Evolutionary conservation across 2,113 vertebrate species (phyloP), one percentile per base, ranked within the genome.

Genomic region (Platichthys stellatus): DNA sequence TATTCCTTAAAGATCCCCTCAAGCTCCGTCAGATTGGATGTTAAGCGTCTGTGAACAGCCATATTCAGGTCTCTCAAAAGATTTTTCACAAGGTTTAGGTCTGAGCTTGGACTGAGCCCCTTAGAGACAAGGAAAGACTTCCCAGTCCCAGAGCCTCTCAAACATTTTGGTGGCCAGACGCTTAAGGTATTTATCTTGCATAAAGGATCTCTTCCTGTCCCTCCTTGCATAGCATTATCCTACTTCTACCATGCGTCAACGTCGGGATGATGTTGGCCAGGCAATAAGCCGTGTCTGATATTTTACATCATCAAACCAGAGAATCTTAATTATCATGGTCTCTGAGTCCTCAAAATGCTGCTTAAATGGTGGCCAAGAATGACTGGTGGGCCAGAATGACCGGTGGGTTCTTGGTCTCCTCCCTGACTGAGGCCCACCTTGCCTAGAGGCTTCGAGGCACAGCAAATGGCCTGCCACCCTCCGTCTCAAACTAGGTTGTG

Each of bases 1-100:
- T 69, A 69, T 69, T 56, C 35, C 51, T 57, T n/a, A 69, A 20
- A 56, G 14, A 57, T 69, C 53, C 28, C 40, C 53, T 24, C 13
- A n/a, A 69, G 20, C 28, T 56, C n/a, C 7, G 20, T 21, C 66
- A 56, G 66, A 57, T 57, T 11, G 13, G 28, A 69, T 38, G 8
- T n/a, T 15, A 57, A 40, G 53, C 8, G 2, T 51, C 23, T 49
- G 40, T 47, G n/a, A 56, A 38, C 26, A 18, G 12, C 21, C 20
- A 17, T 23, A 26, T 17, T 54, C 28, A 35, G 18, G 6, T 56
- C 28, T 21, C 47, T 38, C 20, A 35, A 35, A n/a, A 56, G 49
- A 56, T 35, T 38, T 56, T 35, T 10, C 49, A 54, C 28, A 26
- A n/a, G 26, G 10, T 68, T 68, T 53, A 56, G 4, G 23, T 26